Conservation (phyloP, 2,888 invertebrate genomes). For the Drosophila ezoana region DNA sequence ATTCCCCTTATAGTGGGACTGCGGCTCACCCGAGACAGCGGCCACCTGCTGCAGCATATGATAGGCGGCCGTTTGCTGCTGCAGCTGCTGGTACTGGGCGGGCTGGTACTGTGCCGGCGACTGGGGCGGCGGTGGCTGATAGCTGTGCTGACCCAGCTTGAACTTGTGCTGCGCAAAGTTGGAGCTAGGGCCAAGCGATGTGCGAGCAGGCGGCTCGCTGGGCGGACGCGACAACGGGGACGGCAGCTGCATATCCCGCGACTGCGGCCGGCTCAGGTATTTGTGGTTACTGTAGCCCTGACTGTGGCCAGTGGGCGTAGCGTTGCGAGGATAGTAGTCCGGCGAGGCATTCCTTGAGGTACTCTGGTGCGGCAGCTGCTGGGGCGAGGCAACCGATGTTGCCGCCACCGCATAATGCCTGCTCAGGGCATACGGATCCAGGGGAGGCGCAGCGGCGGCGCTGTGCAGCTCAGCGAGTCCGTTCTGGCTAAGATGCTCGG, state of each 20-base stretch:
- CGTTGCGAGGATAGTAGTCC: slow-evolving; percentile 81
- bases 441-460: slow-evolving; percentile 40
- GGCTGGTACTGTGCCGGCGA: slow-evolving; percentile 64
- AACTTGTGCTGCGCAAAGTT: slow-evolving; percentile 85
- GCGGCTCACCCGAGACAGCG: slow-evolving; percentile 73
- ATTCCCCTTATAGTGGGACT: slow-evolving; percentile 68
- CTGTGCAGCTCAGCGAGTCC: slow-evolving; percentile 65
- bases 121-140: slow-evolving; percentile 47
- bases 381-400: slow-evolving; percentile 37
- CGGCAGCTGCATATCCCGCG: slow-evolving; percentile 79
- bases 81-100: slow-evolving; percentile 70
- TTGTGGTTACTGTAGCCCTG: slow-evolving; percentile 55
- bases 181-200: slow-evolving; percentile 69
- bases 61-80: slow-evolving; percentile 73
- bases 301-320: slow-evolving; percentile 76
- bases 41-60: slow-evolving; percentile 76
- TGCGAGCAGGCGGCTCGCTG: slow-evolving; percentile 62
- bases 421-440: slow-evolving; percentile 66
- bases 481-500: slow-evolving; percentile 85
- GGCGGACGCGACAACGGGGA: slow-evolving; percentile 77
- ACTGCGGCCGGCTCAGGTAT: slow-evolving; percentile 82
- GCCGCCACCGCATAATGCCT: slow-evolving; percentile 64
- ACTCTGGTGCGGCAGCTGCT: slow-evolving; percentile 75
- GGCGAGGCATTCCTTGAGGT: slow-evolving; percentile 82
- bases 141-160: slow-evolving; percentile 80